Conservation (phyloP, 2,888 invertebrate genomes). For the Adelognathus sp. region DNA sequence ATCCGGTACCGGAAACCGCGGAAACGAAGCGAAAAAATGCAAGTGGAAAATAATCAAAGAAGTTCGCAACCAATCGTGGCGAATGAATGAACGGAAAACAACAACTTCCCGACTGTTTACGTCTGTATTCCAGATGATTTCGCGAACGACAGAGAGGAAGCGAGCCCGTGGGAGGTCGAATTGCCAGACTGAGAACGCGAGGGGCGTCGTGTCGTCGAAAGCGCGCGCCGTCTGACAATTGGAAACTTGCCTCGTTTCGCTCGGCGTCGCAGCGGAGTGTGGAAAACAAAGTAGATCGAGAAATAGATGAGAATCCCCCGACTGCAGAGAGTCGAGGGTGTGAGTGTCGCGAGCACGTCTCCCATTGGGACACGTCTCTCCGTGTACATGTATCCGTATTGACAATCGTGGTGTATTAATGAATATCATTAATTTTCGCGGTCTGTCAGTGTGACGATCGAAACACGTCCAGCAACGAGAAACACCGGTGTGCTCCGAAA, state of each 20-base stretch:
- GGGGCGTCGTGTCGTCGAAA: neutral
- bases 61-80: constrained; percentile 1
- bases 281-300: constrained; percentile 33
- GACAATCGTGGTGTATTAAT: constrained; percentile 16
- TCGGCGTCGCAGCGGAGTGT: neutral
- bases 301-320: constrained; percentile 40
- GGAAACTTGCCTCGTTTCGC: constrained; percentile 36
- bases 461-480: neutral
- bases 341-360: neutral
- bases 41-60: too few relatives aligned
- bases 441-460: neutral
- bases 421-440: constrained; percentile 29
- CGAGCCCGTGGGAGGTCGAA: neutral
- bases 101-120: constrained; percentile 36
- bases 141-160: constrained; percentile 12
- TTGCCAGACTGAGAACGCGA: constrained; percentile 32
- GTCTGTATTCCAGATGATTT: constrained; percentile 44
- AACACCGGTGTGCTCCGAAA: too few relatives aligned
- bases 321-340: neutral
- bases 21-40: too few relatives aligned
- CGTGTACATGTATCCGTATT: neutral
- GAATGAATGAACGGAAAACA: constrained; percentile 16
- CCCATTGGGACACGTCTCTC: neutral
- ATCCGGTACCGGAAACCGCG: too few relatives aligned
- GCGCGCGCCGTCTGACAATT: constrained; percentile 12